phyloP scores from a whole-genome alignment of 2,888 invertebrate species.

The Hirtodrosophila alboralis region DNA sequence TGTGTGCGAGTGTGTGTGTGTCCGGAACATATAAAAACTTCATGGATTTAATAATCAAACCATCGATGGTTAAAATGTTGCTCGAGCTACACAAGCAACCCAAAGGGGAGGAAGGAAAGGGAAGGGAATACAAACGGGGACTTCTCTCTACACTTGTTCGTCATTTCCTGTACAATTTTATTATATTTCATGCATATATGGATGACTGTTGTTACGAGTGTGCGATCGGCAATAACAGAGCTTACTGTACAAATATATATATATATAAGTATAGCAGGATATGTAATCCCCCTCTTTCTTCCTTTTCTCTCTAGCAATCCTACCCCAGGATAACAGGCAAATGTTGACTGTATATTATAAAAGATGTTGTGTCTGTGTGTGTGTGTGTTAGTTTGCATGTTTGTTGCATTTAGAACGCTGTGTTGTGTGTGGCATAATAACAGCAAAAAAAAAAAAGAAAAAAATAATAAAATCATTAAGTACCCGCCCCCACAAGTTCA shows the following conservation, averaged over 20 bases:
- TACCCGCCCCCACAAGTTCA: constrained; percentile 36
- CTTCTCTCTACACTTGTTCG: constrained; percentile 68
- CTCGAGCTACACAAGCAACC: constrained; percentile 47
- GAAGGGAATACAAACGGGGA: constrained; percentile 27
- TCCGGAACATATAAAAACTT: constrained; percentile 71
- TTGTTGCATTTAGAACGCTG: constrained; percentile 25
- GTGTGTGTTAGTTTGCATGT: constrained; percentile 2
- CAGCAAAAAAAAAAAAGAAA: too few relatives aligned
- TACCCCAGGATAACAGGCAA: constrained; percentile 33
- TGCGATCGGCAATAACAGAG: constrained; percentile 49
- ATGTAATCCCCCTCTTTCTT: background rate
- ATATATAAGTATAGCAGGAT: constrained; percentile 15
- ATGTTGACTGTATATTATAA: constrained; percentile 58
- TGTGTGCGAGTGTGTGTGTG: constrained; percentile 44
- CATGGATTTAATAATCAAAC: constrained; percentile 80
- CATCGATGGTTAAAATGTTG: constrained; percentile 75
- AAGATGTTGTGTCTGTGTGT: constrained; percentile 29
- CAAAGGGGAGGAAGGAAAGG: background rate
- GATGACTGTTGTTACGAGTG: constrained; percentile 39
- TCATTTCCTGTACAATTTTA: constrained; percentile 82
- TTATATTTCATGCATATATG: constrained; percentile 73
- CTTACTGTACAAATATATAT: constrained; percentile 34
- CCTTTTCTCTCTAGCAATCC: background rate
- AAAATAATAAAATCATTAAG: constrained; percentile 56
- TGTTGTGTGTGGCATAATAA: constrained; percentile 48